These are phyloP conservation scores for Epistrophe grossulariae DNA, from an alignment of 2,888 invertebrate genomes.

Conservation along the genomic window DNA sequence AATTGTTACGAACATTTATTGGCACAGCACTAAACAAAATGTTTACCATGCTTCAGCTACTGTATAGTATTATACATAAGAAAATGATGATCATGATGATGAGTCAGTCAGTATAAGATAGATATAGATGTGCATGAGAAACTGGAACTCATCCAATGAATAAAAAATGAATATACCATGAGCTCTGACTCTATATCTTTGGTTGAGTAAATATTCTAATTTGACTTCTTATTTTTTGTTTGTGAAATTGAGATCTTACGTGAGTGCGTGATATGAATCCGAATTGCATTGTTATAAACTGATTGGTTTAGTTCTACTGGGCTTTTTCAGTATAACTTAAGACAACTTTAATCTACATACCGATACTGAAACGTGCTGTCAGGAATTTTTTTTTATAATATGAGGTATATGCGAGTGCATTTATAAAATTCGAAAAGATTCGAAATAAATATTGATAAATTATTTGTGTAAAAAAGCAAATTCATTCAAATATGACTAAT, in stretches of 20 bases:
- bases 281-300: slow-evolving; percentile 31
- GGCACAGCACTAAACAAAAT: not conserved
- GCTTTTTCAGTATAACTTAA: not conserved
- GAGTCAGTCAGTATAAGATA: slow-evolving; percentile 53
- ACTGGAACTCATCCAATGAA: slow-evolving; percentile 46
- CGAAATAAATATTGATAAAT: not conserved
- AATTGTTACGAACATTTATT: not conserved
- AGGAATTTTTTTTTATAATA: not conserved
- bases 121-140: slow-evolving; percentile 53
- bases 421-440: not conserved
- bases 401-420: not conserved
- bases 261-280: slow-evolving; percentile 61
- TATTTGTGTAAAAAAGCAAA: not conserved
- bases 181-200: slow-evolving; percentile 15
- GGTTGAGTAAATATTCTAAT: slow-evolving; percentile 72
- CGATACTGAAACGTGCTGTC: slow-evolving; percentile 19
- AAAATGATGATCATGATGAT: slow-evolving; percentile 50
- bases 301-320: slow-evolving; percentile 31
- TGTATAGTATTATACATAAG: not conserved
- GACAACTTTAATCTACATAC: not conserved
- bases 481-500: not conserved
- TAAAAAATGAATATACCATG: slow-evolving; percentile 26
- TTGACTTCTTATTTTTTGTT: slow-evolving; percentile 15
- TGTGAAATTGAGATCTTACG: slow-evolving; percentile 63
- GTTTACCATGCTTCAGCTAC: slow-evolving; percentile 16